Evolutionary conservation across 2,888 invertebrate species (phyloP).

Genomic region (Melitaea athalia): DNA sequence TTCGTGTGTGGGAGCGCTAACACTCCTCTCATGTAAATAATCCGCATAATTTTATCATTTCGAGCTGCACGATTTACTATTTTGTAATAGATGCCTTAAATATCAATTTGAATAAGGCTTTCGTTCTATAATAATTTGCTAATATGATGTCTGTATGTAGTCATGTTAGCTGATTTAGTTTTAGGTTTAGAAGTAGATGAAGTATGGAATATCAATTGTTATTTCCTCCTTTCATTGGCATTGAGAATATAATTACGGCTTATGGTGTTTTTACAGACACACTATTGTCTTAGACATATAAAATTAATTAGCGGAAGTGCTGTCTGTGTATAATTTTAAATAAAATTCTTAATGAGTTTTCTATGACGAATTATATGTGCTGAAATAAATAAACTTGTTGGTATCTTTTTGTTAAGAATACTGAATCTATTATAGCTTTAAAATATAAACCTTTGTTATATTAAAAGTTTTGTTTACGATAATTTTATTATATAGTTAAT

Average conservation of each 20-base stretch:
- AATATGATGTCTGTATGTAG: neutral
- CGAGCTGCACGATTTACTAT: neutral
- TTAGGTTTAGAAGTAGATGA: neutral
- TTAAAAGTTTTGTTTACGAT: too few relatives aligned
- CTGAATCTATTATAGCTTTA: too few relatives aligned
- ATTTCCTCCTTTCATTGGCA: constrained; percentile 4
- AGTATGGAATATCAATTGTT: neutral
- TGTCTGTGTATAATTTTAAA: neutral
- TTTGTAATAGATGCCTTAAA: neutral
- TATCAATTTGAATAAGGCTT: neutral
- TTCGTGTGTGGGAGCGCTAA: too few relatives aligned
- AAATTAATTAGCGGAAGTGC: neutral
- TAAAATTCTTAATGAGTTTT: neutral
- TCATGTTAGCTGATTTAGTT: neutral
- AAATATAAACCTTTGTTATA: too few relatives aligned
- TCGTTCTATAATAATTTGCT: constrained; percentile 2
- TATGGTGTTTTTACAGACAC: neutral
- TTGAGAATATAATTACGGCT: neutral
- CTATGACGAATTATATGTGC: neutral
- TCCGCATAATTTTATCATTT: neutral
- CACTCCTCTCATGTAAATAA: neutral
- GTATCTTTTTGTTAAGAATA: too few relatives aligned
- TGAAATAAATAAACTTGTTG: too few relatives aligned
- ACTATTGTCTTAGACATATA: neutral
- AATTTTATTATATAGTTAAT: too few relatives aligned